Base-by-base conservation (phyloP, 2,113 vertebrate species). In the Corythornis cristatus region DNA sequence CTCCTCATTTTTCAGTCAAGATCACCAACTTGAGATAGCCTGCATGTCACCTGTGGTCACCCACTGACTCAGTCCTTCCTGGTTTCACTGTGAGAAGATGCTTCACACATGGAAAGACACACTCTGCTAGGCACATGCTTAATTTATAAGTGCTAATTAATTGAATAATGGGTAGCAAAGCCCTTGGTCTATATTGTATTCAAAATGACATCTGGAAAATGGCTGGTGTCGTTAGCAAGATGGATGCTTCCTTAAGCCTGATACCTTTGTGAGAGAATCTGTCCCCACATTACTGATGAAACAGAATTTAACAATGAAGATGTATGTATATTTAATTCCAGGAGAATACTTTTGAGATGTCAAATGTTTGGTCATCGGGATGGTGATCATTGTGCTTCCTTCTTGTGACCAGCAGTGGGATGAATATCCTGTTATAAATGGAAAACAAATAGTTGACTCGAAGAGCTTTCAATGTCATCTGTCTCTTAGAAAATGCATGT, bases 401-500 rank as follows among this genome's bases (percentile, higher is more conserved):
- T 85, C 53, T 40, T 5, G 8, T 56, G 54, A 65, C 51, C 74
- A 92, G 48, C 31, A 29, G 43, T 11, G 33, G 72, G 76, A 62
- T 60, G 37, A 83, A 62, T 89, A 89, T 51, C 64, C 53, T 70
- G 19, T 79, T 73, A 48, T 37, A 94, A 89, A 89, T 26, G 18
- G 78, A 77, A 96, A 79, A 65, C 65, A 89, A 94, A 76, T 28
- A 53, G 71, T 83, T 94, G 85, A 83, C 81, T 92, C 13, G 0
- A 90, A 82, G 90, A 77, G 60, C 72, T 91, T 91, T 93, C 86
- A 68, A 89, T 94, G 72, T 67, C 84, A 95, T 77, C 45, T 46
- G 83, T 77, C 67, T 94, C 94, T 93, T 87, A 60, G 83, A 94
- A 89, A 94, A 90, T 35, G 67, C 81, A 21, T 73, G 74, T 82